Conservation (phyloP, 1,140 invertebrate species). For the Penaeus chinensis region DNA sequence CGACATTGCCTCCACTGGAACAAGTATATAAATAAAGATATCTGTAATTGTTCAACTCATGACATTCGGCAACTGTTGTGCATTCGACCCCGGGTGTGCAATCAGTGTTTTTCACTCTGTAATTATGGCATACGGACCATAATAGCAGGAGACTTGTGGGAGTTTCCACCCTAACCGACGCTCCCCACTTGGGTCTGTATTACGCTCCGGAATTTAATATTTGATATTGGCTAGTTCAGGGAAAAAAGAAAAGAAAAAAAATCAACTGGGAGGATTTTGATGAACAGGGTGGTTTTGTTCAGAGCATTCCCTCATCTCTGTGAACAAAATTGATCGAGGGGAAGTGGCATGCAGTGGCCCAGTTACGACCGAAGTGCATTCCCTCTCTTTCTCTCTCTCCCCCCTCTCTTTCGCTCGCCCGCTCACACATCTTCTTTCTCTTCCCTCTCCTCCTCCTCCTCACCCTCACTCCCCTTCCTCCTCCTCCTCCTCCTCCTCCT, state of each 20-base stretch:
- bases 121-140: conserved; percentile 51
- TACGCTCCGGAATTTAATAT: conserved; percentile 51
- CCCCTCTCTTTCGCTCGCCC: not conserved
- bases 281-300: conserved; percentile 29
- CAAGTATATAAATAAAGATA: conserved; percentile 30
- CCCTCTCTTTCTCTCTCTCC: conserved; percentile 1
- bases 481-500: not conserved
- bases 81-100: conserved; percentile 36
- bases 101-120: conserved; percentile 54
- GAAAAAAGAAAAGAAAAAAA: not conserved
- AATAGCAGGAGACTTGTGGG: conserved; percentile 36
- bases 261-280: conserved; percentile 10
- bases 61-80: conserved; percentile 41
- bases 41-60: conserved; percentile 29
- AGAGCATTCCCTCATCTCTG: not conserved
- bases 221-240: conserved; percentile 42
- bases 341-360: not conserved
- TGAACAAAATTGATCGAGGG: conserved; percentile 27
- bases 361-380: conserved; percentile 22
- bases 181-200: conserved; percentile 44
- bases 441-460: not conserved
- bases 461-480: too few species aligned
- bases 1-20: not conserved
- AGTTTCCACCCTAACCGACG: conserved; percentile 46
- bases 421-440: not conserved